These are phyloP conservation scores for Hylaeus anthracinus DNA, from an alignment of 1,140 invertebrate genomes.

Conservation along the genomic window DNA sequence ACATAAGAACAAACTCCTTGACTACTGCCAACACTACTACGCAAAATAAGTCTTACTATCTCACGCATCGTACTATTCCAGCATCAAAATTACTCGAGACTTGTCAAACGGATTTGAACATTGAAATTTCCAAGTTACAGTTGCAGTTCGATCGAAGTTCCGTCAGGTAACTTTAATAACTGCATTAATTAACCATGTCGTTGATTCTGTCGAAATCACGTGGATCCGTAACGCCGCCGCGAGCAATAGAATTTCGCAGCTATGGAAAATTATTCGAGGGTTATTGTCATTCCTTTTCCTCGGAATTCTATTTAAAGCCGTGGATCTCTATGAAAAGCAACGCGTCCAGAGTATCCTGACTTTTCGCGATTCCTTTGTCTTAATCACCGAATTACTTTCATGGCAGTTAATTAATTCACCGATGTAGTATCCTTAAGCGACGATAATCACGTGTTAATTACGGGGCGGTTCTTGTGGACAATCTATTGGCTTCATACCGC, in stretches of 20 bases:
- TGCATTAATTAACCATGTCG: neutral
- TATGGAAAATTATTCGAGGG: neutral
- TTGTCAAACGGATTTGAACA: slow-evolving; percentile 12
- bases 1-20: no score
- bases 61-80: no score
- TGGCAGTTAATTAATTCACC: slow-evolving; percentile 46
- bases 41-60: no score
- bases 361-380: neutral
- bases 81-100: neutral
- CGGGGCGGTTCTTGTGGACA: slow-evolving; percentile 57
- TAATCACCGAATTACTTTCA: slow-evolving; percentile 1
- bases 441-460: slow-evolving; percentile 64
- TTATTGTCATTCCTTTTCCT: no score
- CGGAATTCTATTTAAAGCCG: neutral
- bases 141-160: neutral
- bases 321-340: no score
- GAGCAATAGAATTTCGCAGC: neutral
- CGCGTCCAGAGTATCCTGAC: no score
- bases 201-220: neutral
- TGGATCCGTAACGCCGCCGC: neutral
- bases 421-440: slow-evolving; percentile 30
- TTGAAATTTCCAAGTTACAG: slow-evolving; percentile 5
- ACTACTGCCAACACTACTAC: no score
- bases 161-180: neutral
- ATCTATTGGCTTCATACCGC: slow-evolving; percentile 52